Conservation (phyloP, 2,797 vertebrate species). For the Halcyon leucocephala region DNA sequence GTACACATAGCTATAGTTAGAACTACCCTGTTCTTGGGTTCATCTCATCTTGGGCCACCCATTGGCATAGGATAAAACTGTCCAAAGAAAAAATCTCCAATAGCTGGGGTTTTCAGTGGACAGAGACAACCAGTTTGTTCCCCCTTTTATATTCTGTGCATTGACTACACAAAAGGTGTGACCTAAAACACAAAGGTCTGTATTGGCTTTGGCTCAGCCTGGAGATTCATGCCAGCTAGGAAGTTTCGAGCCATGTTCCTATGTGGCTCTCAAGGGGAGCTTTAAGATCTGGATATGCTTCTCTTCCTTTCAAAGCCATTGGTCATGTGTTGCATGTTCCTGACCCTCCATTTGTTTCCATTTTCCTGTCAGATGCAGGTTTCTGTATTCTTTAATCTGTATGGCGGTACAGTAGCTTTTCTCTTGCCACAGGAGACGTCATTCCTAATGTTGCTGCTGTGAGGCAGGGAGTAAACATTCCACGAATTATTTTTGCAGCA, state of each 20-base stretch:
- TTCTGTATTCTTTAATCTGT: not conserved
- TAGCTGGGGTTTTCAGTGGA: not conserved
- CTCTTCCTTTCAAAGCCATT: not conserved
- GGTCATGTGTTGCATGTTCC: not conserved
- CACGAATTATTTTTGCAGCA: not conserved
- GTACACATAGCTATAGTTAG: not conserved
- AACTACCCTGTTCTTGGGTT: not conserved
- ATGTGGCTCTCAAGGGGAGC: not conserved
- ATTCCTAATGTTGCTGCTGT: not conserved
- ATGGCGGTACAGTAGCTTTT: not conserved
- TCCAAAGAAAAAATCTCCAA: not conserved
- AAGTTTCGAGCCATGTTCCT: not conserved
- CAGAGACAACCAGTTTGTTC: not conserved
- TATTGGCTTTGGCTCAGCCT: not conserved
- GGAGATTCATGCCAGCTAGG: not conserved
- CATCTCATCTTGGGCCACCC: not conserved
- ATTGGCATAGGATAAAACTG: not conserved
- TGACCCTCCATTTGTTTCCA: not conserved
- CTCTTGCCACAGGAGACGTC: not conserved
- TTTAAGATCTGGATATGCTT: not conserved
- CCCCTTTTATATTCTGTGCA: not conserved
- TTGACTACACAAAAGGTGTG: fast-evolving
- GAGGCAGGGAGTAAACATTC: not conserved
- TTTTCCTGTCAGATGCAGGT: not conserved
- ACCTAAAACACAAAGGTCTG: not conserved